Evolutionary conservation across 2,797 vertebrate species (phyloP).

Genomic region (Poliocrania exsul): DNA sequence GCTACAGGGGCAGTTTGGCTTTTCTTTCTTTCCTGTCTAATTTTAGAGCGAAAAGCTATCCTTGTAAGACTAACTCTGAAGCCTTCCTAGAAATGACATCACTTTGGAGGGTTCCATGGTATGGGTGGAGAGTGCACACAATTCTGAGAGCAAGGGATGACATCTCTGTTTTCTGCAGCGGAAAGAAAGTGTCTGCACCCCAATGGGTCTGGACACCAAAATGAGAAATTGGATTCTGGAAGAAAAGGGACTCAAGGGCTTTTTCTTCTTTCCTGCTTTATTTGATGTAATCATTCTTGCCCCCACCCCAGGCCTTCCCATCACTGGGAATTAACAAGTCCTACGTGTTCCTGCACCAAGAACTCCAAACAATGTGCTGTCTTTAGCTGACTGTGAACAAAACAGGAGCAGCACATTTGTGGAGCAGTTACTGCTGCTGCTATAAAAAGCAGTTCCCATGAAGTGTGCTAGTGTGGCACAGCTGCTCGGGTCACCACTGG

Average conservation of each 20-base stretch:
- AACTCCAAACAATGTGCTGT: fast-evolving
- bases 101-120: background rate
- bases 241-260: background rate
- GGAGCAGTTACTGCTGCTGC: background rate
- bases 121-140: background rate
- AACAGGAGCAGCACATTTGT: background rate
- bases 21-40: background rate
- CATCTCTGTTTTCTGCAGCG: fast-evolving
- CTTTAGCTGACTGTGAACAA: background rate
- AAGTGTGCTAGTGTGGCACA: background rate
- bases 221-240: background rate
- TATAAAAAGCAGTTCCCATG: background rate
- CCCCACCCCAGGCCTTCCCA: background rate
- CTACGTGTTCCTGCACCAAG: background rate
- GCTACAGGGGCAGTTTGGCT: background rate
- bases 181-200: background rate
- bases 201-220: background rate
- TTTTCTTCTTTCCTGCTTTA: background rate
- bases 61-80: background rate
- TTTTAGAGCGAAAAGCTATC: background rate
- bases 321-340: background rate
- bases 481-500: background rate
- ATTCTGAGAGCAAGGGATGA: background rate
- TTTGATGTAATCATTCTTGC: background rate
- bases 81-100: background rate